A percentile compares a stretch with the other conserved stretches of the same genome.
Conservation (phyloP, 2,113 vertebrate species). For the Leucopsar rothschildi region DNA sequence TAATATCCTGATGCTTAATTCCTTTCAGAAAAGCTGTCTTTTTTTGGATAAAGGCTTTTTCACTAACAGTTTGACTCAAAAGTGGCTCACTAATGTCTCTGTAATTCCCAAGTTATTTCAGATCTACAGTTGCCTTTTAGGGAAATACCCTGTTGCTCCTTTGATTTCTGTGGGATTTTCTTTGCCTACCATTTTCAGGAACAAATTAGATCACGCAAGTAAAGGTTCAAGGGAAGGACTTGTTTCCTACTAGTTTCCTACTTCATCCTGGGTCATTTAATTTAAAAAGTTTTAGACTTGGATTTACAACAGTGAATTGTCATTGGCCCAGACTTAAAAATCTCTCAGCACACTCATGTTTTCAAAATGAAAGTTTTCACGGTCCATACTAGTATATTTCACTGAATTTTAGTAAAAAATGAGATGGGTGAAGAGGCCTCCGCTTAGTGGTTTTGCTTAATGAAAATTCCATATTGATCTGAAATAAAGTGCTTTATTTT, state of each 20-base stretch:
- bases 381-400: not conserved
- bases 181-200: not conserved
- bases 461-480: not conserved
- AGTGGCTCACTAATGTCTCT: not conserved
- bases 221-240: not conserved
- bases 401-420: not conserved
- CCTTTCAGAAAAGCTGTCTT: not conserved
- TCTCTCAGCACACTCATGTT: not conserved
- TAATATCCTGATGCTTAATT: not conserved
- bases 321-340: not conserved
- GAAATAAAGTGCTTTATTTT: not conserved
- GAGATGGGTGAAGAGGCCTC: not conserved
- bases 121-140: not conserved
- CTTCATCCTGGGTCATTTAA: not conserved
- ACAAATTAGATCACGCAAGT: not conserved
- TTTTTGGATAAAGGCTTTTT: not conserved
- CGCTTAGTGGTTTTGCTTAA: not conserved
- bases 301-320: not conserved
- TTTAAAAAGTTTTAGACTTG: not conserved
- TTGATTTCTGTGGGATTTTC: not conserved
- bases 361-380: not conserved
- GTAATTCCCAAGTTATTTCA: not conserved
- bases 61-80: not conserved
- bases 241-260: not conserved
- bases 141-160: not conserved